A percentile compares a stretch with the other conserved stretches of the same genome.
These are phyloP conservation scores for Nesogale talazaci DNA, from an alignment of 2,113 vertebrate genomes.

Conservation along the genomic window DNA sequence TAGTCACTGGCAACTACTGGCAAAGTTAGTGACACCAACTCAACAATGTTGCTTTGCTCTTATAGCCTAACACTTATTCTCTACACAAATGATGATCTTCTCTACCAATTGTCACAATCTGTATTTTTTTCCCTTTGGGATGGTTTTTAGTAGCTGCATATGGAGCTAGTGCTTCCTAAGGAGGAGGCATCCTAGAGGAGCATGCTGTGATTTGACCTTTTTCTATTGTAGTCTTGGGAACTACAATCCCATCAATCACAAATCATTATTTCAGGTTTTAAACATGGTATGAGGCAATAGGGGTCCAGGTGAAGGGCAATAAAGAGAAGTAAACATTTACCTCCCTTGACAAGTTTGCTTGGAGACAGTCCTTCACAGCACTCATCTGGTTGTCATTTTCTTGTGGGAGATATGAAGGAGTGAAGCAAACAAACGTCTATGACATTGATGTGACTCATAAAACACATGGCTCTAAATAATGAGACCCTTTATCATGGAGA, in stretches of 20 bases:
- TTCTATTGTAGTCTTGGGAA: neutral
- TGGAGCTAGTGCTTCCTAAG: conserved; percentile 13
- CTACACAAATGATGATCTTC: neutral
- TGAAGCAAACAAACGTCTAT: conserved; percentile 39
- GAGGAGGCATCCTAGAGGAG: neutral
- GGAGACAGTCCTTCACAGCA: neutral
- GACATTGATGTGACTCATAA: conserved; percentile 60
- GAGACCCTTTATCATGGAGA: conserved; percentile 63
- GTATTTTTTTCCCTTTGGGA: conserved; percentile 17
- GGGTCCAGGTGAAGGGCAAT: neutral
- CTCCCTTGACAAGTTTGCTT: conserved; percentile 18
- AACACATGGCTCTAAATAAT: conserved; percentile 57
- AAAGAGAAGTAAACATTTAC: neutral
- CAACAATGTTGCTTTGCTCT: conserved; percentile 26
- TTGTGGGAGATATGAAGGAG: conserved; percentile 27
- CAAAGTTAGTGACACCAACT: neutral
- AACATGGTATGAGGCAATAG: neutral
- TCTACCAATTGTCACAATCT: neutral
- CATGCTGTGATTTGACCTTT: conserved; percentile 31
- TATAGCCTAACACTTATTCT: neutral
- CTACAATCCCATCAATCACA: conserved; percentile 13
- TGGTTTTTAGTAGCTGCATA: neutral
- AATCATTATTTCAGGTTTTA: conserved; percentile 26
- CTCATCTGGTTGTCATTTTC: conserved; percentile 48
- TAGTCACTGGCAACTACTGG: neutral